Base-by-base conservation (phyloP, 2,113 vertebrate genomes). In the Microcebus tavaratra region DNA sequence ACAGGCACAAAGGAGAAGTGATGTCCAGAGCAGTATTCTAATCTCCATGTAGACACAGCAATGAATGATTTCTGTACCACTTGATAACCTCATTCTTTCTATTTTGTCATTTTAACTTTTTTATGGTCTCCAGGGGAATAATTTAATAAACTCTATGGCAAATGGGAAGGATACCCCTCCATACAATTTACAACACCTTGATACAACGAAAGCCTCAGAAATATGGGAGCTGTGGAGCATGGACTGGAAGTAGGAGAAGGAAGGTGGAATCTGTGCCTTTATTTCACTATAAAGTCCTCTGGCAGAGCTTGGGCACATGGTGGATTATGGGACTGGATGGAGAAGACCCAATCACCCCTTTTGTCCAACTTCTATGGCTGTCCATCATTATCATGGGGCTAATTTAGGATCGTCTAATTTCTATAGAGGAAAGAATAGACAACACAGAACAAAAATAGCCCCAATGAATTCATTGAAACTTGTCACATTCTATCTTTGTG, bases 21-120 rank as follows among this genome's bases (percentile, higher is more conserved):
- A 39, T 68, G 21, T 55, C 57, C 27, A 45, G 53, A 90, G 55
- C 23, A 55, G 42, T 86, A 92, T 94, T 95, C 76, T 79, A 29
- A 59, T 72, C 8, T 85, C 84, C 34, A 50, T 23, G 50, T 78
- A 45, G 73, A 90, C 6, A 65, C n/a, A 83, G 53, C 76, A 79
- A 23, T 31, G 68, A 73, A 95, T 88, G 85, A 85, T 88, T 95
- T 93, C 94, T 82, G 48, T 73, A 39, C 59, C 61, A 55, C 70
- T 42, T 57, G 73, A 79, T 70, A 80, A 25, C 25, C 61, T 94
- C 25, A 21, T 95, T 97, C 34, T 94, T 96, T 36, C 45, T 86
- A 8, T 89, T 73, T 67, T 67, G 73, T 70, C 34, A 87, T 23
- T 68, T 88, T 91, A 48, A 92, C 36, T 94, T 97, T 93, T 61